Percentiles rank a stretch among this genome's conserved stretches.
These are phyloP conservation scores for Eurytoma adleriae DNA, from an alignment of 2,888 invertebrate species.

Conservation along the genomic window DNA sequence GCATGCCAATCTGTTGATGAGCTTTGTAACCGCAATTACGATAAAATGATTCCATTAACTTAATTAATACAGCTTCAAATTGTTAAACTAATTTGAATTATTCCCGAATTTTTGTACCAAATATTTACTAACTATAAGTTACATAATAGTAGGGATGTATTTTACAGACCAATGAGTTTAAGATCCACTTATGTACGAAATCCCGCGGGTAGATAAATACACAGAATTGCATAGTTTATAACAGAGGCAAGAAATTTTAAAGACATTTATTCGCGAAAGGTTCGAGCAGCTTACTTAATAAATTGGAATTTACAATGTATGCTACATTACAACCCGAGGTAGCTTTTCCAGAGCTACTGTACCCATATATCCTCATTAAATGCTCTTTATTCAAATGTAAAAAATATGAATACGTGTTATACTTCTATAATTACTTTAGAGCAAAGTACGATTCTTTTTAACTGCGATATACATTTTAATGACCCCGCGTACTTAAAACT, in stretches of 20 bases:
- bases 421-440: background rate
- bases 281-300: background rate
- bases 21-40: too few relatives aligned
- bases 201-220: too few relatives aligned
- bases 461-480: background rate
- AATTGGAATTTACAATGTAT: conserved; percentile 15
- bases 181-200: too few relatives aligned
- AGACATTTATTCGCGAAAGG: background rate
- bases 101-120: too few relatives aligned
- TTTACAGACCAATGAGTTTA: too few relatives aligned
- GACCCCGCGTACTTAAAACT: background rate
- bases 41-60: too few relatives aligned
- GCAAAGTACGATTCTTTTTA: background rate
- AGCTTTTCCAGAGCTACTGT: background rate
- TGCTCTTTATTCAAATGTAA: background rate
- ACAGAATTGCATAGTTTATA: too few relatives aligned
- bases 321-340: background rate
- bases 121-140: too few relatives aligned
- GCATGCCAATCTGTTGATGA: too few relatives aligned
- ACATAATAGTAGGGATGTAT: too few relatives aligned
- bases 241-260: background rate
- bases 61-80: too few relatives aligned
- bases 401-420: conserved; percentile 2
- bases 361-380: conserved; percentile 3
- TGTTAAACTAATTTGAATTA: too few relatives aligned